Evolutionary conservation across 2,888 invertebrate species (phyloP), one percentile per base, ranked within the genome.

Genomic region (Oligia fasciuncula): DNA sequence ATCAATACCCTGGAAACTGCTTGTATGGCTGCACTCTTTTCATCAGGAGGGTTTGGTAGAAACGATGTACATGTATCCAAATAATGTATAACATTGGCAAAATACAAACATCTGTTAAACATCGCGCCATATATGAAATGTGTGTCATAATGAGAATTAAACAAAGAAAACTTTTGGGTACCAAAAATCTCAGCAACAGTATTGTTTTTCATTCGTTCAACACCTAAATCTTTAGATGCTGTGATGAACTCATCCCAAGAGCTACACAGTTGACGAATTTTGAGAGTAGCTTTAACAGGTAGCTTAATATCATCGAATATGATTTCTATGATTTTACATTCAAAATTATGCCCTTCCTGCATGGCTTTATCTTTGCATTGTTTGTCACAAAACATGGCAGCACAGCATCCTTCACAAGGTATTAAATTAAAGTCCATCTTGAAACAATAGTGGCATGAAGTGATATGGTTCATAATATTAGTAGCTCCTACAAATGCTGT

Each of bases 161-260:
- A 13, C 17, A 83, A 65, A 49, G 83, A 85, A 76, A 83, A 85
- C 54, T 85, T 83, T 29, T 84, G 40, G 9, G 46, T 23, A 17
- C 76, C 76, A 70, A 85, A 83, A n/a, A 83, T 76, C 17, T 81
- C 81, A 13, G 72, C 51, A 14, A 76, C 23, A n/a, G 73, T 65
- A 57, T 49, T 66, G 13, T 80, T 69, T 80, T 69, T 62, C 69
- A 81, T 73, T 49, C 76, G 54, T 19, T 76, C 69, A 49, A 43
- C 13, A 49, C 83, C 83, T 66, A 83, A 70, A 43, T 70, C 65
- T 43, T 85, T 14, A 9, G 83, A 85, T 62, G 76, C 85, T n/a
- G 62, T 23, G 29, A 83, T 85, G n/a, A 83, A 81, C n/a, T 85
- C 83, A n/a, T 85, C 81, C 83, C 83, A 83, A 60, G 83, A 85